Percentiles rank a stretch among this genome's conserved stretches.
phyloP scores from a whole-genome alignment of 1,140 invertebrate species.

The Pogonus chalceus region DNA sequence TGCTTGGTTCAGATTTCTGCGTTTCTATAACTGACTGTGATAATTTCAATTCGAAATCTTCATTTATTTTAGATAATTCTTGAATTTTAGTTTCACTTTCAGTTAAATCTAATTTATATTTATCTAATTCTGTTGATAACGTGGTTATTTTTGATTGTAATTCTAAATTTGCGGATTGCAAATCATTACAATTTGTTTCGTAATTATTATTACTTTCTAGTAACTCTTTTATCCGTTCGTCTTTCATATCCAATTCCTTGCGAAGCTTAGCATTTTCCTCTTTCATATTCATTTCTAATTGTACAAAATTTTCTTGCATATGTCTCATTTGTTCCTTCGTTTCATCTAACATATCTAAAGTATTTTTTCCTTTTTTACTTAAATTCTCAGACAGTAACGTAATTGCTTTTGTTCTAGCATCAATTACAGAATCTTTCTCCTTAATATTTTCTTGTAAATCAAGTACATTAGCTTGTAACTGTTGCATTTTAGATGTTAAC shows the following conservation, averaged over 20 bases:
- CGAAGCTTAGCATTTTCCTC: slow-evolving; percentile 51
- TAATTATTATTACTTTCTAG: slow-evolving; percentile 41
- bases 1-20: slow-evolving; percentile 24
- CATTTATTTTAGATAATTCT: slow-evolving; percentile 12
- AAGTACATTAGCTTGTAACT: slow-evolving; percentile 53
- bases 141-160: slow-evolving; percentile 43
- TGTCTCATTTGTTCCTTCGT: slow-evolving; percentile 68
- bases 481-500: slow-evolving; percentile 43
- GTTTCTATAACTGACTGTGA: slow-evolving; percentile 25
- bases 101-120: slow-evolving; percentile 45
- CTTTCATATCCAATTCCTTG: slow-evolving; percentile 44
- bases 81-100: slow-evolving; percentile 14
- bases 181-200: slow-evolving; percentile 45
- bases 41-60: slow-evolving; percentile 13
- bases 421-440: slow-evolving; percentile 78
- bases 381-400: slow-evolving; percentile 66
- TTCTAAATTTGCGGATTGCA: slow-evolving; percentile 43
- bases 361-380: slow-evolving; percentile 59
- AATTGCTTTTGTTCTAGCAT: slow-evolving; percentile 70
- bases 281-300: slow-evolving; percentile 59
- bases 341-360: slow-evolving; percentile 61
- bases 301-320: slow-evolving; percentile 68
- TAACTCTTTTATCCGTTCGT: slow-evolving; percentile 41
- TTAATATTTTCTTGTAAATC: slow-evolving; percentile 69
- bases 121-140: slow-evolving; percentile 36